A percentile compares a stretch with the other conserved stretches of the same genome.
Evolutionary conservation across 2,888 invertebrate species (phyloP).

Genomic region (Oxyteleia sp.): DNA sequence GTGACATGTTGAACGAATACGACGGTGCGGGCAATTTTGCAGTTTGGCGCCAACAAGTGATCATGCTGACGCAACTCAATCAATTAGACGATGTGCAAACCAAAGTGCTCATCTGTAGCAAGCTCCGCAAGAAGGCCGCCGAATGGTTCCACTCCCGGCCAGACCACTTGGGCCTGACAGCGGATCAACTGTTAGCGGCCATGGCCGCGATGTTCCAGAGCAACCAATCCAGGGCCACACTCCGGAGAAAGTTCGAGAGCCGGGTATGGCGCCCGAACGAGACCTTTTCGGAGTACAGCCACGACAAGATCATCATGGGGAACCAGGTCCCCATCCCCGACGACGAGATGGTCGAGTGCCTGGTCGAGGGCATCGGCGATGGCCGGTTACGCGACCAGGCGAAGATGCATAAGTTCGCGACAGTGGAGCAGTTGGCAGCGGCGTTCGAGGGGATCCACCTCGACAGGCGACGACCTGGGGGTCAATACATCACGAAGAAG

Average conservation of each 20-base stretch:
- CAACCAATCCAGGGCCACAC: conserved; percentile 44
- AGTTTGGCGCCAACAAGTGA: not conserved
- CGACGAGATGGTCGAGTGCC: not conserved
- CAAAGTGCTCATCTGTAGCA: conserved; percentile 57
- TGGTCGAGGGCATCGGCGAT: conserved; percentile 43
- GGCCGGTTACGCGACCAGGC: conserved; percentile 44
- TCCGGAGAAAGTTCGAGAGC: conserved; percentile 59
- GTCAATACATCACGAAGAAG: not conserved
- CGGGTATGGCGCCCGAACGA: conserved; percentile 62
- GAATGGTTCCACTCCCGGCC: conserved; percentile 70
- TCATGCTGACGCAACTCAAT: not conserved
- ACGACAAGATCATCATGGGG: conserved; percentile 58
- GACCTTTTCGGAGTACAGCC: conserved; percentile 58
- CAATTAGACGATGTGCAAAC: not conserved
- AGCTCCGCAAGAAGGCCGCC: conserved; percentile 57
- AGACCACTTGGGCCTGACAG: conserved; percentile 50
- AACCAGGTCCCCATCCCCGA: conserved; percentile 29
- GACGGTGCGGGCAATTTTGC: not conserved
- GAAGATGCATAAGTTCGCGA: conserved; percentile 35
- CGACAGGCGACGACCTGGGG: not conserved
- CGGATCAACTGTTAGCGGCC: conserved; percentile 43
- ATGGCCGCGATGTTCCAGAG: conserved; percentile 67
- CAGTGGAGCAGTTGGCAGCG: not conserved
- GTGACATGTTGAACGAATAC: not conserved
- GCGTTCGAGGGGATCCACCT: not conserved